Evolutionary conservation across 2,888 invertebrate species (phyloP).

Genomic region (Neria commutata): DNA sequence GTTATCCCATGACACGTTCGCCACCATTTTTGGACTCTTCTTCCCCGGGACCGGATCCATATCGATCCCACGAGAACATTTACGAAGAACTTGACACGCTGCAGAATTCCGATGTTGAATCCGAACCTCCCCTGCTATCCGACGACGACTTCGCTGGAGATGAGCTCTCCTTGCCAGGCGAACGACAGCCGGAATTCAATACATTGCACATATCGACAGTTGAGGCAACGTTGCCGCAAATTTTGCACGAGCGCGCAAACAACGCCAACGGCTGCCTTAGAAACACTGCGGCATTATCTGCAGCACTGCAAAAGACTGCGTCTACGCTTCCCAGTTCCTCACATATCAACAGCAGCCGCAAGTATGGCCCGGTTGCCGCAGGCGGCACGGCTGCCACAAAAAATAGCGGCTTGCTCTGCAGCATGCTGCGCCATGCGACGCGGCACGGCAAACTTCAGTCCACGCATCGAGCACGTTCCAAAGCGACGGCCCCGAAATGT

Average conservation of each 20-base stretch:
- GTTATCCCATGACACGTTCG: constrained; percentile 67
- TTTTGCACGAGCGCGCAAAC: constrained; percentile 44
- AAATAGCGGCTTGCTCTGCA: constrained; percentile 36
- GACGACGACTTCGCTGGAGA: constrained; percentile 88
- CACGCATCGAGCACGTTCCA: constrained; percentile 15
- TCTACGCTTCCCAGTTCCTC: no score
- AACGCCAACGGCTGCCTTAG: constrained; percentile 33
- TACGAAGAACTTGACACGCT: constrained; percentile 78
- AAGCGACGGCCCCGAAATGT: neutral
- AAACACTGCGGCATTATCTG: constrained; percentile 59
- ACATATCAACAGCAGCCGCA: constrained; percentile 36
- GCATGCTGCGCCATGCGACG: constrained; percentile 41
- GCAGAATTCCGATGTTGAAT: constrained; percentile 68
- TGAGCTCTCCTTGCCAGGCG: constrained; percentile 71
- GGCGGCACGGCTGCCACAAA: constrained; percentile 6
- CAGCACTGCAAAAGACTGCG: constrained; percentile 53
- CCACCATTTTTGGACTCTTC: constrained; percentile 74
- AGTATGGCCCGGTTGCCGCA: constrained; percentile 15
- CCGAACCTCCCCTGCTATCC: constrained; percentile 71
- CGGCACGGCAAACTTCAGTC: constrained; percentile 32
- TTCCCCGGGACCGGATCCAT: constrained; percentile 72
- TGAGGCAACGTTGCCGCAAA: constrained; percentile 33
- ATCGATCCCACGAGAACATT: constrained; percentile 72
- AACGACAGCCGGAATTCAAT: constrained; percentile 56
- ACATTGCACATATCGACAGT: constrained; percentile 42